Evolutionary conservation across 2,888 invertebrate species (phyloP).

Genomic region (Scaptomyza polygonia): DNA sequence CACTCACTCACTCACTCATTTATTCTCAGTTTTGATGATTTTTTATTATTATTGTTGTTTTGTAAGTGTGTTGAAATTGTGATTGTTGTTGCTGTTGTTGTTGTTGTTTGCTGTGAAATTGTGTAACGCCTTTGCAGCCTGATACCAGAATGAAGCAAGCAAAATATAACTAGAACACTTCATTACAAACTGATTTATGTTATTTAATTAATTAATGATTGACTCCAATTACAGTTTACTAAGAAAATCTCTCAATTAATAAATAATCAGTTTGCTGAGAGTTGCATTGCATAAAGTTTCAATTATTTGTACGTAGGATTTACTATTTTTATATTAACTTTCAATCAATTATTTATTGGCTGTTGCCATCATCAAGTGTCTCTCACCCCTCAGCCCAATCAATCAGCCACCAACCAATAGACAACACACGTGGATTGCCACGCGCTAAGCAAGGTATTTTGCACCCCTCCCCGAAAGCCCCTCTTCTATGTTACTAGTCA

Average conservation of each 20-base stretch:
- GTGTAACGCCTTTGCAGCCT: conserved; percentile 23
- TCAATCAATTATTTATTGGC: conserved; percentile 49
- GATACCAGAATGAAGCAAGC: neutral
- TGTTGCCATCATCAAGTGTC: conserved; percentile 22
- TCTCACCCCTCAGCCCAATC: conserved; percentile 18
- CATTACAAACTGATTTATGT: neutral
- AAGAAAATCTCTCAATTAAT: neutral
- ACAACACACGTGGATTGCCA: conserved; percentile 62
- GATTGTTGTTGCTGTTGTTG: conserved; percentile 20
- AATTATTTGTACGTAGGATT: conserved; percentile 17
- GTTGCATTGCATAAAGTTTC: conserved; percentile 1
- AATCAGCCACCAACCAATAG: conserved; percentile 19
- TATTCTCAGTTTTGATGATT: conserved; percentile 21
- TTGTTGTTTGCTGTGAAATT: conserved; percentile 16
- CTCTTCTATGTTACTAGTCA: neutral
- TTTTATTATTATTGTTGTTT: conserved; percentile 14
- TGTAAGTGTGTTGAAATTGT: conserved; percentile 35
- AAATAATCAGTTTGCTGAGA: neutral
- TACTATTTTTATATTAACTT: conserved; percentile 16
- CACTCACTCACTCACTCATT: neutral
- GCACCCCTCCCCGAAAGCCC: neutral
- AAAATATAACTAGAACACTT: neutral
- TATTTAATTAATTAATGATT: neutral
- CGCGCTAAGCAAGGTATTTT: conserved; percentile 28
- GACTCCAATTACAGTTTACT: neutral